Evolutionary conservation across 2,113 vertebrate genomes (phyloP).

Genomic region (Nothobranchius kuhntae): DNA sequence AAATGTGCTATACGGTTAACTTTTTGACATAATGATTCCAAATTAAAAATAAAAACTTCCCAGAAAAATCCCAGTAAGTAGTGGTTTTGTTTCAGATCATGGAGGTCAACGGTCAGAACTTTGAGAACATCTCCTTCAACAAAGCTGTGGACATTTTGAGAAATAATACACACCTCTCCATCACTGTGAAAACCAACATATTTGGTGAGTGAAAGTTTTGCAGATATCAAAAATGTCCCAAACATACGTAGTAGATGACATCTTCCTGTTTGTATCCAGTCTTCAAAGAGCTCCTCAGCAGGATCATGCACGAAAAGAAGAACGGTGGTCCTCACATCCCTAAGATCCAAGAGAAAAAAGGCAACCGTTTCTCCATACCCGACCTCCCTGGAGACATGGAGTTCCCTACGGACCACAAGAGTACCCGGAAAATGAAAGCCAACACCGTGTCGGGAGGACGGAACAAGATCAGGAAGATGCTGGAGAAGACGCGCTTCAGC

Average conservation of each 20-base stretch:
- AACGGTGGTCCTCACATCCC: slow-evolving; percentile 92
- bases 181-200: slow-evolving; percentile 97
- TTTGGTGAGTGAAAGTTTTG: slow-evolving; percentile 84
- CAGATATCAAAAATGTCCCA: neutral
- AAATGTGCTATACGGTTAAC: neutral
- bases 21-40: neutral
- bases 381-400: slow-evolving; percentile 94
- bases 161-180: slow-evolving; percentile 96
- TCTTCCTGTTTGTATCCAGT: slow-evolving; percentile 72
- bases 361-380: slow-evolving; percentile 94
- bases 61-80: too few relatives aligned
- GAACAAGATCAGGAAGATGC: slow-evolving; percentile 95
- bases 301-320: slow-evolving; percentile 88
- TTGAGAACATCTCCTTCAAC: slow-evolving; percentile 92
- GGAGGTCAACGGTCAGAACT: slow-evolving; percentile 98
- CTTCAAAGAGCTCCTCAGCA: slow-evolving; percentile 94
- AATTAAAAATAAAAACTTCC: neutral
- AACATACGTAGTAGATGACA: neutral
- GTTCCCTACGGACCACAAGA: slow-evolving; percentile 89
- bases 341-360: slow-evolving; percentile 96
- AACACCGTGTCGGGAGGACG: slow-evolving; percentile 94
- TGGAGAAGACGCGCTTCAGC: slow-evolving; percentile 96
- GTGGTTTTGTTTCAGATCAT: slow-evolving; percentile 83
- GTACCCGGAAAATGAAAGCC: slow-evolving; percentile 92
- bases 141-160: slow-evolving; percentile 93